Conservation (phyloP, 2,888 invertebrate species). For the Geophilus truncorum region DNA sequence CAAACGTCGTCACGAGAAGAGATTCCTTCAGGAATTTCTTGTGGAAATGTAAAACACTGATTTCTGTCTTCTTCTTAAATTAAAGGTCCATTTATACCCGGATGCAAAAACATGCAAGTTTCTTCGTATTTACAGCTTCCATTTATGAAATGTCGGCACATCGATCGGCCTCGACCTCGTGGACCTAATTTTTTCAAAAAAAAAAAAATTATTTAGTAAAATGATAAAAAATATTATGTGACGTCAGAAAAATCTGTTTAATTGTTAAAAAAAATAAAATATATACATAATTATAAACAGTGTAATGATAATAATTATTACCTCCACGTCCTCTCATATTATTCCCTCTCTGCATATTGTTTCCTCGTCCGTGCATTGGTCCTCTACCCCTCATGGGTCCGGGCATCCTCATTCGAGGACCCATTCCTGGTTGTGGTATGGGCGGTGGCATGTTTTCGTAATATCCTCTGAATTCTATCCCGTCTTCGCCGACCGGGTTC, state of each 20-base stretch:
- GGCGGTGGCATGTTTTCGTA: constrained; percentile 28
- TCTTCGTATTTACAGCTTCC: constrained; percentile 77
- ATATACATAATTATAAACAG: not conserved
- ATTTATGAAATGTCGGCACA: constrained; percentile 70
- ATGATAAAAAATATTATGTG: no score
- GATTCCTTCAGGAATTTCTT: not conserved
- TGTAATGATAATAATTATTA: not conserved
- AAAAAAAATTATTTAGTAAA: not conserved
- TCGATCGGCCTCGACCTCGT: not conserved
- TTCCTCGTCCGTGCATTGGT: constrained; percentile 36
- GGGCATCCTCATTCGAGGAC: constrained; percentile 30
- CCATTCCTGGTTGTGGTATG: constrained; percentile 1
- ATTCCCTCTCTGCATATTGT: not conserved
- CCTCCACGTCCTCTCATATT: constrained; percentile 25
- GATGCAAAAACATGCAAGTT: constrained; percentile 77
- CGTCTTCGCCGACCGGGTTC: not conserved
- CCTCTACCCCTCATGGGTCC: constrained; percentile 17
- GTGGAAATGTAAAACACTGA: constrained; percentile 12
- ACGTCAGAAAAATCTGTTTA: no score
- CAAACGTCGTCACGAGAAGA: not conserved
- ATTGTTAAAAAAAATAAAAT: no score
- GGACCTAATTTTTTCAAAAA: not conserved
- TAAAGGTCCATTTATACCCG: constrained; percentile 50
- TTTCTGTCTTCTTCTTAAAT: constrained; percentile 28
- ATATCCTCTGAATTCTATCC: constrained; percentile 25